These are phyloP conservation scores for Lates calcarifer DNA, from an alignment of 2,113 vertebrate genomes.

Conservation along the genomic window DNA sequence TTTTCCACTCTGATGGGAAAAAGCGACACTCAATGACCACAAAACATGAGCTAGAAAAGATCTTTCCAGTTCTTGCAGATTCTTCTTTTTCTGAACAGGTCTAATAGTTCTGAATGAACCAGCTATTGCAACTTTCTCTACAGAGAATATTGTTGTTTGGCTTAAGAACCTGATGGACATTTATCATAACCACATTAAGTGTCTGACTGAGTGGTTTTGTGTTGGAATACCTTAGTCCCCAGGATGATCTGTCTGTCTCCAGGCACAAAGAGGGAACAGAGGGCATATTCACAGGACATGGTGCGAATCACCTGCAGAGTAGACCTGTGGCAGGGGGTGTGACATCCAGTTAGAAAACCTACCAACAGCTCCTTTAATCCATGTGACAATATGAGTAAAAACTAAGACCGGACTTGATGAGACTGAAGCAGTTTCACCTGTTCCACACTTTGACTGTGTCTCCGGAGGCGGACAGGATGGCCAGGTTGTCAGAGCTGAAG, in stretches of 20 bases:
- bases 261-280: slow-evolving; percentile 95
- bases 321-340: slow-evolving; percentile 76
- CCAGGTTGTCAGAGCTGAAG: slow-evolving; percentile 98
- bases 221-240: slow-evolving; percentile 91
- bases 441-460: slow-evolving; percentile 98
- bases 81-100: too few species aligned
- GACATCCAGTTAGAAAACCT: slow-evolving; percentile 14
- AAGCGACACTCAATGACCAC: background rate
- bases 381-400: too few species aligned
- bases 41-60: background rate
- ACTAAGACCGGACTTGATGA: too few species aligned
- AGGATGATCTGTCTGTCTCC: slow-evolving; percentile 95
- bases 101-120: too few species aligned
- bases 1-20: slow-evolving; percentile 88
- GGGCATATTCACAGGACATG: slow-evolving; percentile 93
- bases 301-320: slow-evolving; percentile 97
- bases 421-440: slow-evolving; percentile 82
- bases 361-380: background rate
- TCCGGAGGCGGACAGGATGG: slow-evolving; percentile 92
- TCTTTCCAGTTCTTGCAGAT: background rate
- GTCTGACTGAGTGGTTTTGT: background rate
- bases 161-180: too few species aligned
- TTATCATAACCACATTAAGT: background rate
- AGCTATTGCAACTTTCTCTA: too few species aligned
- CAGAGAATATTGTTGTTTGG: too few species aligned